Conservation (phyloP, 2,888 invertebrate genomes). For the Xylota sylvarum region DNA sequence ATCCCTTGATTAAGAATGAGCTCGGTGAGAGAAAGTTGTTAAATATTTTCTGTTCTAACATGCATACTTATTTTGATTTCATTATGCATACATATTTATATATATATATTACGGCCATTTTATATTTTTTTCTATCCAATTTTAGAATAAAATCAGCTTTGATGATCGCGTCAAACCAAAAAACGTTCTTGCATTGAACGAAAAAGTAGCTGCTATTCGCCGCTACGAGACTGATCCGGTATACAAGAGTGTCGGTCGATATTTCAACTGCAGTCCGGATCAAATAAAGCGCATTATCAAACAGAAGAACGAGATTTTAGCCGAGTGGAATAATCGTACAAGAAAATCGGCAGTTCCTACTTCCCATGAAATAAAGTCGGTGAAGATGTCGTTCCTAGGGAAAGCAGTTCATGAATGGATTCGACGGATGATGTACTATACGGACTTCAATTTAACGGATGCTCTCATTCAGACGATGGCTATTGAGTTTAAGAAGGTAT, state of each 20-base stretch:
- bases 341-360: constrained; percentile 81
- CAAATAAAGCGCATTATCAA: constrained; percentile 83
- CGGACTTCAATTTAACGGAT: constrained; percentile 82
- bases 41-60: constrained; percentile 2
- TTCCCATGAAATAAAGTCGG: constrained; percentile 81
- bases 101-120: not conserved
- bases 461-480: constrained; percentile 83
- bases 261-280: constrained; percentile 83
- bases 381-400: constrained; percentile 82
- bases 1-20: constrained; percentile 54
- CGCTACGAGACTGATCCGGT: constrained; percentile 83
- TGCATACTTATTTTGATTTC: constrained; percentile 9
- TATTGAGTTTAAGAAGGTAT: constrained; percentile 82
- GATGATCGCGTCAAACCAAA: constrained; percentile 84
- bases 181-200: constrained; percentile 83
- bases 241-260: constrained; percentile 83
- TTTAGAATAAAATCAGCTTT: constrained; percentile 81
- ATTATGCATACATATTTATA: not conserved
- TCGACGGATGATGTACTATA: constrained; percentile 83
- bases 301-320: constrained; percentile 81
- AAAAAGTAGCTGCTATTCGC: constrained; percentile 83
- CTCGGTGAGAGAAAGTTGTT: constrained; percentile 41
- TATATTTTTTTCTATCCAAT: constrained; percentile 29
- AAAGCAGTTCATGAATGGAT: constrained; percentile 84
- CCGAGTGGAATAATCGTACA: constrained; percentile 83